phyloP scores from a whole-genome alignment of 2,113 vertebrate genomes.

The Mesocricetus auratus region DNA sequence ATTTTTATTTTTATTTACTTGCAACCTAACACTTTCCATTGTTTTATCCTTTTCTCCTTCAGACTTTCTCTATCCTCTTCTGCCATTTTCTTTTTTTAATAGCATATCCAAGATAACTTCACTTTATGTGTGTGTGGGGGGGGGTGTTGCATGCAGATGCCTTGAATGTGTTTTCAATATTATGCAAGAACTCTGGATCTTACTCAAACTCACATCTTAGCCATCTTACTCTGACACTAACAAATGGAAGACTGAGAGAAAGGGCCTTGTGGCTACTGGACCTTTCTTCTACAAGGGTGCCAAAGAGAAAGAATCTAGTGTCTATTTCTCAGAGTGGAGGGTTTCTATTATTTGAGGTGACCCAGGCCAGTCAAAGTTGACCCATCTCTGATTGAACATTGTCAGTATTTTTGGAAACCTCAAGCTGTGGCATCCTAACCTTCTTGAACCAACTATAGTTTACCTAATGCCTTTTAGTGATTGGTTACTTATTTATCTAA shows the following conservation, averaged over 20 bases:
- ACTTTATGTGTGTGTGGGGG: no score
- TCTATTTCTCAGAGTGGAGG: not conserved
- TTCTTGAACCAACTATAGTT: not conserved
- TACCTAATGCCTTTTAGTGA: not conserved
- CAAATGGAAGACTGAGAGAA: not conserved
- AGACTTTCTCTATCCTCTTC: conserved; percentile 6
- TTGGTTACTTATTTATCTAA: not conserved
- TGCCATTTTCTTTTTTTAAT: not conserved
- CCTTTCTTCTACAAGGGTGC: not conserved
- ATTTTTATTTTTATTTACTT: not conserved
- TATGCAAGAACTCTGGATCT: not conserved
- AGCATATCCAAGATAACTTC: not conserved
- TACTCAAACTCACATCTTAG: not conserved
- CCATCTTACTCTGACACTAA: not conserved
- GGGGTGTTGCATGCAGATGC: no score
- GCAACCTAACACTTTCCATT: not conserved
- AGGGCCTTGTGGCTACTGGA: not conserved
- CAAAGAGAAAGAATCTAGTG: not conserved
- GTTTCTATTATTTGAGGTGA: not conserved
- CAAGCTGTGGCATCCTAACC: not conserved
- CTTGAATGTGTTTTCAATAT: not conserved
- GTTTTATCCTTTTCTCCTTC: not conserved
- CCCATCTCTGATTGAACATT: not conserved
- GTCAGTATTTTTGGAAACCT: not conserved
- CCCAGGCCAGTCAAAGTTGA: accelerated